Base-by-base conservation (phyloP, 2,113 vertebrate species). In the Limanda limanda region DNA sequence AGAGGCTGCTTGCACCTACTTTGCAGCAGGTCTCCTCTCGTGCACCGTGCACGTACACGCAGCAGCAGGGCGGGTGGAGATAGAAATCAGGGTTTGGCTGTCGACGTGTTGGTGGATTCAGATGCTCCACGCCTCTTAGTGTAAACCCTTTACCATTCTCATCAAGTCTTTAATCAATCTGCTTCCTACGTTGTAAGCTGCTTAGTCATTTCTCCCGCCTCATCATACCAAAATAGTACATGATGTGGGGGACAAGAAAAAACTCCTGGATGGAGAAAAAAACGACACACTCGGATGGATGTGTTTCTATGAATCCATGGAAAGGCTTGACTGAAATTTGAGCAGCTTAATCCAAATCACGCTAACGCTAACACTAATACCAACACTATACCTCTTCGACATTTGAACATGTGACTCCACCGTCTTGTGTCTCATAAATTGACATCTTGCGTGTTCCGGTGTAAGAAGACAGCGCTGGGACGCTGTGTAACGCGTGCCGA, bases 111-210 rank as follows among this genome's bases (percentile, higher is more conserved):
- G 71, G 71, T 82, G 77, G 74, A 71, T 88, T 84, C 57, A 86
- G 76, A 86, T 78, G 84, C 31, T 77, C 59, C 74, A 69, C 71
- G 88, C 78, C 71, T 87, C 81, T 92, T 78, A 86, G 67, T 84
- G 85, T 89, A 89, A 92, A 91, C 76, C 85, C 76, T 86, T 90
- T 86, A 88, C 87, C 57, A 70, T 87, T 74, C 75, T 86, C 86
- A 89, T 93, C 86, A 89, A 81, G 82, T 74, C 84, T 91, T 91
- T 91, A 91, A 92, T 93, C 89, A 91, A 93, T 93, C 90, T 92
- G 72, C 86, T 90, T 86, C 82, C 81, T 85, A 86, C 74, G 56
- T 89, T 83, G 60, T 91, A 91, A 92, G 89, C 88, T 56, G 31
- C 82, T 93, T 91, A 90, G 83, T 74, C 69, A 91, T 87, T 89